Evolutionary conservation across 1,140 invertebrate species (phyloP).

Genomic region (Heliothis virescens): DNA sequence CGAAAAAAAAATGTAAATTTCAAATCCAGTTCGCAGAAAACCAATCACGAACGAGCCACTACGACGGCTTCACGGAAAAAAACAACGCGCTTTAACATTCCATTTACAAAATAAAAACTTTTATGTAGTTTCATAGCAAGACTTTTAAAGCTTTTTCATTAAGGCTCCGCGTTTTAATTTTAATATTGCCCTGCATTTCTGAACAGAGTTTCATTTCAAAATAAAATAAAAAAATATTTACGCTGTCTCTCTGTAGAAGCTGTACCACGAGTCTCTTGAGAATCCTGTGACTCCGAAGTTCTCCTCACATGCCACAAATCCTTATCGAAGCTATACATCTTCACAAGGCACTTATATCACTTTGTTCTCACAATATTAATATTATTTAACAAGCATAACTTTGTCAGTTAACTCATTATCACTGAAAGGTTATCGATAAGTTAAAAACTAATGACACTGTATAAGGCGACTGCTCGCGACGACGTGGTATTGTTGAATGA

Average conservation of each 20-base stretch:
- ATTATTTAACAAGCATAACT: slow-evolving; percentile 37
- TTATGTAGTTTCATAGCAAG: background rate
- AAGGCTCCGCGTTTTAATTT: background rate
- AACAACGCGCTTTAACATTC: background rate
- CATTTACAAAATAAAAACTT: slow-evolving; percentile 30
- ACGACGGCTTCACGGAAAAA: background rate
- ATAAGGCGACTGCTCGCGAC: slow-evolving; percentile 11
- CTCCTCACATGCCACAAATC: slow-evolving; percentile 79
- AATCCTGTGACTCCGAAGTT: slow-evolving; percentile 64
- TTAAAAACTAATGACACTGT: slow-evolving; percentile 40
- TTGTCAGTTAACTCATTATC: slow-evolving; percentile 31
- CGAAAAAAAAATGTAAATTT: background rate
- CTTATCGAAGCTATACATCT: slow-evolving; percentile 81
- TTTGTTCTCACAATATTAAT: slow-evolving; percentile 2
- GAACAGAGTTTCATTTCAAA: background rate
- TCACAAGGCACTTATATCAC: slow-evolving; percentile 45
- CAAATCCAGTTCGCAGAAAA: slow-evolving; percentile 18
- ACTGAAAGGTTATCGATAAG: slow-evolving; percentile 46
- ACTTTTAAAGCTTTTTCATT: background rate
- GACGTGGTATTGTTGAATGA: slow-evolving; percentile 30
- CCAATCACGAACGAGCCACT: background rate
- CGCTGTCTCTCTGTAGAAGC: slow-evolving; percentile 54
- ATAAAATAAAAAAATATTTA: slow-evolving; percentile 56
- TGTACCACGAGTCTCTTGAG: slow-evolving; percentile 54
- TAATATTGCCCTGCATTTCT: background rate